These are phyloP conservation scores for Trochalopteron elliotii DNA, from an alignment of 2,113 vertebrate genomes.

Conservation along the genomic window DNA sequence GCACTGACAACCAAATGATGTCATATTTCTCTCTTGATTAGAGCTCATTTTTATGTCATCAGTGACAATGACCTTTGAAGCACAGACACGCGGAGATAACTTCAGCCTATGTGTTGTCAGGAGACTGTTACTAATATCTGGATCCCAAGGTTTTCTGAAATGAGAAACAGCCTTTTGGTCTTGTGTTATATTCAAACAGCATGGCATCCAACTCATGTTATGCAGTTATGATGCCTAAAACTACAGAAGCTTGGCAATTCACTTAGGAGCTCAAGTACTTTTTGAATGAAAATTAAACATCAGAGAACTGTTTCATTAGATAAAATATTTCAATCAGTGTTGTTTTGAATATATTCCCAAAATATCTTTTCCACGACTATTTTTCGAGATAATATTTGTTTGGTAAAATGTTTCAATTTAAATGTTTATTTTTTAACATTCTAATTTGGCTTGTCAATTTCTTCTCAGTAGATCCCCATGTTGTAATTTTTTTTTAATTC, in stretches of 20 bases:
- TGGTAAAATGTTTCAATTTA: conserved; percentile 54
- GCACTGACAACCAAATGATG: conserved; percentile 8
- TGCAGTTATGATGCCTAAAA: conserved; percentile 23
- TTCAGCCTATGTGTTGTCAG: background rate
- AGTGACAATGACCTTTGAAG: background rate
- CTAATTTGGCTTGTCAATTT: conserved; percentile 60
- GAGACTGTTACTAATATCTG: conserved; percentile 4
- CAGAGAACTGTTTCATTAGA: conserved; percentile 42
- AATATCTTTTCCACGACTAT: conserved; percentile 48
- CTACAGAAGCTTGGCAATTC: conserved; percentile 36
- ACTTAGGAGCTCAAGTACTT: conserved; percentile 17
- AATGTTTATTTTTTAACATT: conserved; percentile 59
- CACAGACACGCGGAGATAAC: background rate
- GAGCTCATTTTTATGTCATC: background rate
- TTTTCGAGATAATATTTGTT: conserved; percentile 51
- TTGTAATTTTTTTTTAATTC: conserved; percentile 54
- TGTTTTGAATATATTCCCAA: conserved; percentile 63
- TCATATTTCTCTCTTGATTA: conserved; percentile 18
- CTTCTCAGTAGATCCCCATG: conserved; percentile 43
- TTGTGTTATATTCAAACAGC: conserved; percentile 7
- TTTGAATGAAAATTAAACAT: conserved; percentile 42
- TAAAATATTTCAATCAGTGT: conserved; percentile 40
- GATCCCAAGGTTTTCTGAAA: conserved; percentile 20
- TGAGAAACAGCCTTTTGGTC: conserved; percentile 18
- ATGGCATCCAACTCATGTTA: conserved; percentile 37